Evolutionary conservation across 2,113 vertebrate genomes (phyloP).

Genomic region (Solea senegalensis): DNA sequence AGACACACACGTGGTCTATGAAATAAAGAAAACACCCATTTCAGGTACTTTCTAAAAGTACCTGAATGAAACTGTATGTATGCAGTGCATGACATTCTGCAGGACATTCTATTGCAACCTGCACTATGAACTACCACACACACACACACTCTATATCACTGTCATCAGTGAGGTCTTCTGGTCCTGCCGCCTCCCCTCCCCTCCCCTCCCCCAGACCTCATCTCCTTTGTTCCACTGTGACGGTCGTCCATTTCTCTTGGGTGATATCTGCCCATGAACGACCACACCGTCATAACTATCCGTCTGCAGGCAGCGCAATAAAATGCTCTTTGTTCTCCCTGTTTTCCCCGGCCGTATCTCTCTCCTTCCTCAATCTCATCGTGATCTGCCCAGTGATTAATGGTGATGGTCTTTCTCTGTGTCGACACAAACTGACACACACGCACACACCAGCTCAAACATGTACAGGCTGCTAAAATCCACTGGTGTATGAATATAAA

Average conservation of each 20-base stretch:
- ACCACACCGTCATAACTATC: conserved; percentile 20
- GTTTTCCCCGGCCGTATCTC: conserved; percentile 1
- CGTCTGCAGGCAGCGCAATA: conserved; percentile 4
- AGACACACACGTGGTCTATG: too few species aligned
- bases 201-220: conserved; percentile 49
- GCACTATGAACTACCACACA: conserved; percentile 37
- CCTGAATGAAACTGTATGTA: not conserved
- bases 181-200: conserved; percentile 41
- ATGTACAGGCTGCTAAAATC: conserved; percentile 12
- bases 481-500: too few species aligned
- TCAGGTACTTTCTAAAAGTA: too few species aligned
- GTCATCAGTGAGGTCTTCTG: conserved; percentile 25
- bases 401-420: conserved; percentile 31
- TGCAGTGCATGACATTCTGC: conserved; percentile 1
- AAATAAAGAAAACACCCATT: too few species aligned
- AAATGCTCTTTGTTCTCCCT: conserved; percentile 1
- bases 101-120: conserved; percentile 17
- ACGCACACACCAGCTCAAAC: not conserved
- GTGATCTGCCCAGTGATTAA: conserved; percentile 35
- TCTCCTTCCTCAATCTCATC: conserved; percentile 3
- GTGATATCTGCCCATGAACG: conserved; percentile 41
- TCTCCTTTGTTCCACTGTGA: conserved; percentile 45
- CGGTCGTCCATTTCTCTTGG: conserved; percentile 47
- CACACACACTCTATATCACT: conserved; percentile 22
- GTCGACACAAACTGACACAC: conserved; percentile 17